phyloP scores from a whole-genome alignment of 2,888 invertebrate genomes.

The Parnassius apollo region DNA sequence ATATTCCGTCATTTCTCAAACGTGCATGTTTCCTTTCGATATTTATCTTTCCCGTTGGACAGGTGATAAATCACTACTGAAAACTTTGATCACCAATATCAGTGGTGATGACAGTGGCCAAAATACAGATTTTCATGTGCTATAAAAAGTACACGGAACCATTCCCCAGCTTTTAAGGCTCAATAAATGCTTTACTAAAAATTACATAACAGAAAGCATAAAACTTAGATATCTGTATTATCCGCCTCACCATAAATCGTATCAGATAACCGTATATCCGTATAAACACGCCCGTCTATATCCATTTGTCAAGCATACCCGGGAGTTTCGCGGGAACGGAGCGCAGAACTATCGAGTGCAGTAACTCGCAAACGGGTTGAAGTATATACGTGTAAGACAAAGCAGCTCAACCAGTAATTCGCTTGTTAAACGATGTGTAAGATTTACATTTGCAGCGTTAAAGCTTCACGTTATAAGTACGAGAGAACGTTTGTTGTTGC shows the following conservation, averaged over 20 bases:
- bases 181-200: too few relatives aligned
- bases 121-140: too few relatives aligned
- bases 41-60: too few relatives aligned
- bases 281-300: constrained; percentile 20
- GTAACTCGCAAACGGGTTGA: constrained; percentile 17
- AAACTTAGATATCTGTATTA: constrained; percentile 3
- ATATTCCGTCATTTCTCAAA: too few relatives aligned
- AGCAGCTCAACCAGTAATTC: constrained; percentile 20
- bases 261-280: constrained; percentile 11
- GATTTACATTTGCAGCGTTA: constrained; percentile 19
- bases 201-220: background rate
- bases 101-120: too few relatives aligned
- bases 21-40: too few relatives aligned
- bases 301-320: constrained; percentile 25
- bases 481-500: too few relatives aligned
- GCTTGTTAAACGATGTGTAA: constrained; percentile 22
- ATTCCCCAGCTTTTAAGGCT: too few relatives aligned
- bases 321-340: constrained; percentile 13
- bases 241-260: constrained; percentile 14
- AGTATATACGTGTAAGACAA: constrained; percentile 27
- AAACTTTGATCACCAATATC: too few relatives aligned
- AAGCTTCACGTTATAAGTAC: background rate
- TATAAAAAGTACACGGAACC: too few relatives aligned
- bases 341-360: constrained; percentile 17
- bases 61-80: too few relatives aligned